These are phyloP conservation scores for Alectoris magna DNA, from an alignment of 2,797 vertebrate genomes.

Conservation along the genomic window DNA sequence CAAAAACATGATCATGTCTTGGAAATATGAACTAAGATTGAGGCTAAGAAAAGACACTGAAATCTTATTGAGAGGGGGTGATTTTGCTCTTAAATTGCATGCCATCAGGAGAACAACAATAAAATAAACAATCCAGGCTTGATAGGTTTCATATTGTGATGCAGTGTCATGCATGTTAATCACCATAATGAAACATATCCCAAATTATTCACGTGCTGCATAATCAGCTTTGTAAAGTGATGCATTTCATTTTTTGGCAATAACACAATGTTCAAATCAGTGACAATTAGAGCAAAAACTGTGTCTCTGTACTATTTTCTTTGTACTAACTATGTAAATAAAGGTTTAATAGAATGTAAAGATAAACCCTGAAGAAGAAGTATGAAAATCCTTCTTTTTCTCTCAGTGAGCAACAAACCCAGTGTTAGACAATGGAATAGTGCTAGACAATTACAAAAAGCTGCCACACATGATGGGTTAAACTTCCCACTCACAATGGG, in stretches of 20 bases:
- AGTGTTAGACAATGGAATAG: background rate
- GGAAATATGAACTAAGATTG: background rate
- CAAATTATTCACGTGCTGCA: conserved; percentile 61
- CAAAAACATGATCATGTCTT: background rate
- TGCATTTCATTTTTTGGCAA: conserved; percentile 33
- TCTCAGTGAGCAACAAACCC: background rate
- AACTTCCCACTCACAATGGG: background rate
- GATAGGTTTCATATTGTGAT: conserved; percentile 47
- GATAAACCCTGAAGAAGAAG: background rate
- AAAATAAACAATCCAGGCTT: conserved; percentile 51
- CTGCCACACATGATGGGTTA: background rate
- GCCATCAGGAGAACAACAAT: conserved; percentile 8
- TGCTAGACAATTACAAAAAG: background rate
- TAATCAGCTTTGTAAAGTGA: conserved; percentile 55
- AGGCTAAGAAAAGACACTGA: conserved; percentile 22
- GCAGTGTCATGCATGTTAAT: conserved; percentile 60
- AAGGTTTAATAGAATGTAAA: conserved; percentile 3
- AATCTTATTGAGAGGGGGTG: background rate
- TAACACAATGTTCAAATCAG: conserved; percentile 16
- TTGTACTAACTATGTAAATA: background rate
- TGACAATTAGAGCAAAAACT: conserved; percentile 8
- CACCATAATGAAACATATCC: conserved; percentile 52
- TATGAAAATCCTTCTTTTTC: background rate
- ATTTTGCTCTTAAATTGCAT: conserved; percentile 17
- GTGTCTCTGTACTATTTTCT: background rate